Base-by-base conservation (phyloP, 2,113 vertebrate genomes). In the Rallus limicola region DNA sequence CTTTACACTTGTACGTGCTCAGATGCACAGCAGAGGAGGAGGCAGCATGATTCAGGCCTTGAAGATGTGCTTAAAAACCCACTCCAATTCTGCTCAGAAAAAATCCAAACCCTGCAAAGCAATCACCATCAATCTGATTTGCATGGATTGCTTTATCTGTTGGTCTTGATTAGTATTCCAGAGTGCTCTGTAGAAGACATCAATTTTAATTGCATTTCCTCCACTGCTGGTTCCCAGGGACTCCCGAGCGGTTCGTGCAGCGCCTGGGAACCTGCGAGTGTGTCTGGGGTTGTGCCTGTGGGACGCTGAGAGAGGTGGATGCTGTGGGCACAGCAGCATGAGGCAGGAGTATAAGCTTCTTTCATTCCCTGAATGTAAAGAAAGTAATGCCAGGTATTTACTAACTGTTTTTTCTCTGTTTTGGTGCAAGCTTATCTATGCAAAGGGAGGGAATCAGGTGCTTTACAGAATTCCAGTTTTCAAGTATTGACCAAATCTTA, bases 111-210 rank as follows among this genome's bases (percentile, higher is more conserved):
- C 48, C 72, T 62, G 74, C 60, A 75, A 62, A 79, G 77, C 69
- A 48, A 18, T 82, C 62, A n/a, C 72, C 1, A 3, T 81, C 92
- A 38, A 55, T 79, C 82, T 82, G 72, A 72, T 94, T 86, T 93
- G 65, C 92, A 69, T 79, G 76, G 80, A 84, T 90, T 94, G 88
- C 44, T 88, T 80, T 88, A 78, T 90, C 76, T 90, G 14, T 88
- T 78, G 56, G 48, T 75, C 79, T 94, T 90, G 79, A 83, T 95
- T 83, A 86, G 80, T 74, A 86, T 95, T 90, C 71, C 9, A 2
- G 60, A 64, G 60, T 28, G 46, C 64, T 86, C 42, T 34, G 3
- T 1, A 29, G 74, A 81, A 96, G 92, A n/a, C 33, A 34, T 21
- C 29, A 10, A 12, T 77, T 90, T 93, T 59, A 36, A 78, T 79